Conservation (phyloP, 1,140 invertebrate species). For the Drosophila novamexicana region DNA sequence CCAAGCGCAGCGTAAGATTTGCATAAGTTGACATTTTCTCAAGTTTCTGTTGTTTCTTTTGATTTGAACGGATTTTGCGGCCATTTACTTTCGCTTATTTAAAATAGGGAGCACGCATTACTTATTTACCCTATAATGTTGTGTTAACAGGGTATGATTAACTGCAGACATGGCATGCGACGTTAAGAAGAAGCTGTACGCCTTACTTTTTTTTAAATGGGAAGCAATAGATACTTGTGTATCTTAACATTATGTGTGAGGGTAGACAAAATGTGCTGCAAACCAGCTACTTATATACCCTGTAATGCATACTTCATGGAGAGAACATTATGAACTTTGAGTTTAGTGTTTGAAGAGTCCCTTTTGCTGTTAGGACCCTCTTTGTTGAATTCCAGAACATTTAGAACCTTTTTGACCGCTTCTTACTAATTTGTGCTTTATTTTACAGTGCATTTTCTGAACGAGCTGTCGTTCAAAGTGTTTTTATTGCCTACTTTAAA, state of each 20-base stretch:
- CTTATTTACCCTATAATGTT: background rate
- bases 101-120: constrained; percentile 7
- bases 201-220: no score
- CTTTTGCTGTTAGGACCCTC: no score
- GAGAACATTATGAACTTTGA: no score
- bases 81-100: constrained; percentile 55
- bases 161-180: background rate
- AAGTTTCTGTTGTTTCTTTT: constrained; percentile 20
- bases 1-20: constrained; percentile 73
- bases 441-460: constrained; percentile 16
- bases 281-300: no score
- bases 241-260: no score
- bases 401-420: no score
- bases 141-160: background rate
- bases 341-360: no score
- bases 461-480: constrained; percentile 7
- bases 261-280: no score
- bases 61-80: constrained; percentile 53
- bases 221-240: no score
- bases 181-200: no score
- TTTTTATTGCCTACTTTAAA: constrained; percentile 61
- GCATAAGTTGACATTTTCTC: constrained; percentile 55
- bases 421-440: background rate
- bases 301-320: no score
- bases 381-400: no score